phyloP scores from a whole-genome alignment of 2,113 vertebrate genomes.

The Aptenodytes forsteri region DNA sequence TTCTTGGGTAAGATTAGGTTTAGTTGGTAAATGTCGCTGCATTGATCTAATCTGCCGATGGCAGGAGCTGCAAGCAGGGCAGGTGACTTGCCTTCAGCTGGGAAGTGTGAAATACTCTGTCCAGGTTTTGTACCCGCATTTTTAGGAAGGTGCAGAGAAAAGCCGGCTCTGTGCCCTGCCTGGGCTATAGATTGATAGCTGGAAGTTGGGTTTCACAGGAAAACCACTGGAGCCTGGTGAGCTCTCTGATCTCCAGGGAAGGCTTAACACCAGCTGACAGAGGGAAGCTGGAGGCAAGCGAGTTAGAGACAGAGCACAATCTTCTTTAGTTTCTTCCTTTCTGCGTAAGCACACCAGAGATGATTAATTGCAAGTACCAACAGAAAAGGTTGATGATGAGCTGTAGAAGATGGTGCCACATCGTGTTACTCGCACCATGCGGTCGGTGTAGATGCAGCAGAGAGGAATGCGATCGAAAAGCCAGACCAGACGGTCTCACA shows the following conservation, averaged over 20 bases:
- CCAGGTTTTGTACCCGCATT: not conserved
- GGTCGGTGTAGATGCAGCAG: not conserved
- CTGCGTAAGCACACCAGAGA: not conserved
- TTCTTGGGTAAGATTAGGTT: not conserved
- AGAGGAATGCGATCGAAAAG: not conserved
- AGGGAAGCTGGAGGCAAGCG: not conserved
- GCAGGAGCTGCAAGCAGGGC: not conserved
- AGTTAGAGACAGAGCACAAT: not conserved
- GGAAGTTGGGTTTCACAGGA: not conserved
- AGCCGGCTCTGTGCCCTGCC: not conserved
- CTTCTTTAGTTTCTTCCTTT: not conserved
- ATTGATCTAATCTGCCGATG: not conserved
- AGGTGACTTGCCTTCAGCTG: not conserved
- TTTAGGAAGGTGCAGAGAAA: not conserved
- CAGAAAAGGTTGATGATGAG: not conserved
- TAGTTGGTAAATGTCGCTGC: not conserved
- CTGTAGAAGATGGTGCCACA: not conserved
- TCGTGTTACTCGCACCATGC: accelerated
- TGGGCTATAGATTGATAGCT: not conserved
- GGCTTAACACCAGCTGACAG: not conserved
- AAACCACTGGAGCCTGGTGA: not conserved
- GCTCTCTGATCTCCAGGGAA: not conserved
- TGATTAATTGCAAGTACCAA: not conserved
- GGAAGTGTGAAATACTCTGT: not conserved
- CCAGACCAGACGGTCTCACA: not conserved